phyloP scores from a whole-genome alignment of 2,888 invertebrate species.

The Leucophora obtusa region DNA sequence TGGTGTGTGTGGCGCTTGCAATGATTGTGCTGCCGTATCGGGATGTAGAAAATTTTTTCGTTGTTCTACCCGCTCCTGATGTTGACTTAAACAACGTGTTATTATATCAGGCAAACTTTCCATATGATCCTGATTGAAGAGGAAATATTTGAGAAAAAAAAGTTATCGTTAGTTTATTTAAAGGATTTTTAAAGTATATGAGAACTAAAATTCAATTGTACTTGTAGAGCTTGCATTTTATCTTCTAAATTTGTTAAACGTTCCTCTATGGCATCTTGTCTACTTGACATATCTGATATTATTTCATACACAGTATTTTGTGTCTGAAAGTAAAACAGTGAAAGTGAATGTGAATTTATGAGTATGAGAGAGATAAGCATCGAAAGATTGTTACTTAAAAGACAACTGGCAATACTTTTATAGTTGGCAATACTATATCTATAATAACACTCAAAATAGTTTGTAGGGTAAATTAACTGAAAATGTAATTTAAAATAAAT shows the following conservation, averaged over 20 bases:
- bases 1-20: slow-evolving; percentile 75
- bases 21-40: slow-evolving; percentile 86
- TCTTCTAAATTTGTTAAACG: slow-evolving; percentile 95
- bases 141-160: background rate
- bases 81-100: slow-evolving; percentile 85
- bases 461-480: too few species aligned
- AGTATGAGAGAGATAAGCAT: background rate
- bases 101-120: slow-evolving; percentile 91
- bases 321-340: slow-evolving; percentile 83
- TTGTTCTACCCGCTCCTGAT: slow-evolving; percentile 90
- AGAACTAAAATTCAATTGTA: slow-evolving; percentile 72
- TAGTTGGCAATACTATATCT: background rate
- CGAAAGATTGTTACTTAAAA: background rate
- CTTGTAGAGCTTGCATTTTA: slow-evolving; percentile 90
- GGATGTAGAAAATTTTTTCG: slow-evolving; percentile 92
- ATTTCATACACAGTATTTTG: slow-evolving; percentile 99
- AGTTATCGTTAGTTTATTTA: background rate
- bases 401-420: background rate
- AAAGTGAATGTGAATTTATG: slow-evolving; percentile 27
- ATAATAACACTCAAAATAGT: too few species aligned
- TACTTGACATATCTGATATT: slow-evolving; percentile 97
- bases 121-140: slow-evolving; percentile 84
- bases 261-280: slow-evolving; percentile 96
- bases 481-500: too few species aligned
- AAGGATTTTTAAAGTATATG: too few species aligned